These are phyloP conservation scores for Clanis bilineata DNA, from an alignment of 2,888 invertebrate species.

Conservation along the genomic window DNA sequence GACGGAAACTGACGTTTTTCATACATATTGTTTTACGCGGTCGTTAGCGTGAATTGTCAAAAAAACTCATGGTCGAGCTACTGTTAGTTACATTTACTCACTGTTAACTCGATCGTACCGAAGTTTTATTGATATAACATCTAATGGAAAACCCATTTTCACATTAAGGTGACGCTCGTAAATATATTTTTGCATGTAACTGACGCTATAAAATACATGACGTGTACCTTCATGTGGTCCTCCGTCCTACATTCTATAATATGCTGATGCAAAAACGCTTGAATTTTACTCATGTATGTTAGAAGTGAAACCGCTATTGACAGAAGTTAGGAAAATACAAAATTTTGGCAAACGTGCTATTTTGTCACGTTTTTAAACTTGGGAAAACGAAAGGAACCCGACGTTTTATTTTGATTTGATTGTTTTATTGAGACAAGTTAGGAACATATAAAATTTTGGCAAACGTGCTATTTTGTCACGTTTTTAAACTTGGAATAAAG, in stretches of 20 bases:
- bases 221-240: background rate
- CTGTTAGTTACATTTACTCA: conserved; percentile 14
- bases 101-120: conserved; percentile 21
- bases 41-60: too few species aligned
- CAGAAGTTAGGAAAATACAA: background rate
- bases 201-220: conserved; percentile 1
- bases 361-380: background rate
- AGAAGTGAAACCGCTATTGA: background rate
- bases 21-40: too few species aligned
- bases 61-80: background rate
- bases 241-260: background rate
- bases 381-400: too few species aligned
- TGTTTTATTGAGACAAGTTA: background rate
- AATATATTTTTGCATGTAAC: conserved; percentile 17
- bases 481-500: background rate
- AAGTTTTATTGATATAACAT: conserved; percentile 36
- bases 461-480: background rate
- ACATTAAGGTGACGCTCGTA: conserved; percentile 30
- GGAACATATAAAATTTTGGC: background rate
- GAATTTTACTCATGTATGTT: background rate
- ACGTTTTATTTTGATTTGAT: too few species aligned
- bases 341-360: background rate
- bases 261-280: background rate
- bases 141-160: conserved; percentile 30
- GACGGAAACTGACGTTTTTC: too few species aligned